Evolutionary conservation across 2,888 invertebrate species (phyloP), one percentile per base, ranked within the genome.

Genomic region (Cosmia trapezina): DNA sequence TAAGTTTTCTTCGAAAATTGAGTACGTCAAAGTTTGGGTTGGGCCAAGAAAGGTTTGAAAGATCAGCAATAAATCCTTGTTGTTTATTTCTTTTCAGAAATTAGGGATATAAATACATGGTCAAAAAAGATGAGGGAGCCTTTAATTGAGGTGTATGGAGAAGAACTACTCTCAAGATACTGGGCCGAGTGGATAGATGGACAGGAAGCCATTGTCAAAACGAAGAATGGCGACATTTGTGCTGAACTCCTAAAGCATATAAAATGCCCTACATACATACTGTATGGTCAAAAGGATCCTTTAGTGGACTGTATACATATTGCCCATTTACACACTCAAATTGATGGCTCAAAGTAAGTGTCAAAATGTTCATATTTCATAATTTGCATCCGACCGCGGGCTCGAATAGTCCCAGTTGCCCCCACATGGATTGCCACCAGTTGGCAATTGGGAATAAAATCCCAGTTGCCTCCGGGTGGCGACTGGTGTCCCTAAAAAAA

Each of bases 211-310:
- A 94, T 98, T 53, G 97, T 96, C 83, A 94, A 96, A 11, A 93
- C 96, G 4, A 96, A 97, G 0, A 94, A 97, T 43, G 98, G 98
- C 1, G 97, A 99, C 88, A 97, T 98, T 79, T 98, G 98, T 90
- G 97, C 96, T 74, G 93, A 96, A 9, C 91, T 96, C 45, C 89
- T 98, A 51, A 90, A 96, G 5, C 94, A 97, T 63, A 97, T 99
- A 43, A 95, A 95, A 67, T 98, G 98, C 80, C 98, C 98, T 0
- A 98, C 98, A 0, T 96, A 98, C 28, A 97, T 99, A 83, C 89
- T 99, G 61, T 98, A 99, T 88, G 99, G 99, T 0, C 97, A 97
- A 80, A 98, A 98, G 90, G 99, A 99, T 93, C 97, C 97, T 0
- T 94, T 98, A 93, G 97, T 99, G 3, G 97, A 97, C 3, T 89